A percentile compares a stretch with the other conserved stretches of the same genome.
Conservation (phyloP, 64 coral and sea anemone genomes). For the Montipora capricornis region DNA sequence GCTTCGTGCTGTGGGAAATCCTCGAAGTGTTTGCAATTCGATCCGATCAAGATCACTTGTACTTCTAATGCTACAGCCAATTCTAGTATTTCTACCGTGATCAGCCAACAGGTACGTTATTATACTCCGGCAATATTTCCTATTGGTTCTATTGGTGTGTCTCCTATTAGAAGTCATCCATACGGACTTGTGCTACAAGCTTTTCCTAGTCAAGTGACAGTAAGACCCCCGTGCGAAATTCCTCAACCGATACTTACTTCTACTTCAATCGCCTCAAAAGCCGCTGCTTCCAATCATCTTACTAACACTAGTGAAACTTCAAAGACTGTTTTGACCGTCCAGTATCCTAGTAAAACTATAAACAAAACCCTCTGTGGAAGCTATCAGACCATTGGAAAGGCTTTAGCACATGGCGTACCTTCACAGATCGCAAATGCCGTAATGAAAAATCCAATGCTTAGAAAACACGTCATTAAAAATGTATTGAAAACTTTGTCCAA, state of each 20-base stretch:
- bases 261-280: neutral
- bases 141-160: neutral
- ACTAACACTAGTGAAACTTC: constrained; percentile 8
- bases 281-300: neutral
- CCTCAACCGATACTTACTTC: too few relatives aligned
- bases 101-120: constrained; percentile 9
- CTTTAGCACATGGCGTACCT: constrained; percentile 46
- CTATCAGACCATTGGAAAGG: constrained; percentile 55
- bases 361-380: constrained; percentile 9
- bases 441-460: constrained; percentile 41
- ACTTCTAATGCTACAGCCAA: constrained; percentile 62
- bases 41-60: constrained; percentile 35
- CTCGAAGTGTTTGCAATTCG: constrained; percentile 37
- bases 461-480: constrained; percentile 32
- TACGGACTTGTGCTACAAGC: too few relatives aligned
- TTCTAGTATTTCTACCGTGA: constrained; percentile 6
- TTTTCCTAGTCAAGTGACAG: too few relatives aligned
- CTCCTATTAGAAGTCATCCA: too few relatives aligned
- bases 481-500: constrained; percentile 38
- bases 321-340: constrained; percentile 1
- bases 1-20: constrained; percentile 33
- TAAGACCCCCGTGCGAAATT: too few relatives aligned
- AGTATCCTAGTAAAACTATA: constrained; percentile 49
- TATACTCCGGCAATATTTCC: neutral
- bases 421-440: constrained; percentile 32